These are phyloP conservation scores for Rhamphomyia laevipes DNA, from an alignment of 2,888 invertebrate species.

Conservation along the genomic window DNA sequence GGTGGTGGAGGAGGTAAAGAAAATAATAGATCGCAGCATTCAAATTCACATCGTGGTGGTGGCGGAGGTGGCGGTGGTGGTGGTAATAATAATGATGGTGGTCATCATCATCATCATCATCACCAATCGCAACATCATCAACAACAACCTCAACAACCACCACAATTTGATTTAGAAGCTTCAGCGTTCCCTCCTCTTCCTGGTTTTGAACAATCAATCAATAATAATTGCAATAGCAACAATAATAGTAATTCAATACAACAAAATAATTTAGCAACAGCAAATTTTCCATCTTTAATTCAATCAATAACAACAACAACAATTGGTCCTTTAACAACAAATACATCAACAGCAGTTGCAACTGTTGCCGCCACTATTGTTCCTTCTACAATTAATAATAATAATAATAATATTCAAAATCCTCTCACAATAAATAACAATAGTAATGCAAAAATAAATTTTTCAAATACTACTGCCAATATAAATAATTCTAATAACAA, in stretches of 20 bases:
- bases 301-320: constrained; percentile 14
- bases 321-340: neutral
- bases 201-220: constrained; percentile 41
- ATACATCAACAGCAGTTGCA: neutral
- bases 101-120: constrained; percentile 23
- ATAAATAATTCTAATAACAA: constrained; percentile 9
- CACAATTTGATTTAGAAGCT: constrained; percentile 67
- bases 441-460: neutral
- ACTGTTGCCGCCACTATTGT: neutral
- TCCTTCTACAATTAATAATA: neutral
- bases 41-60: constrained; percentile 12
- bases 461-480: constrained; percentile 9
- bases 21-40: constrained; percentile 17
- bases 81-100: constrained; percentile 13
- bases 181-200: constrained; percentile 72
- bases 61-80: constrained; percentile 3
- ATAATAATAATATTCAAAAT: neutral
- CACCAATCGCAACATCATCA: constrained; percentile 29
- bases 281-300: constrained; percentile 18
- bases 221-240: constrained; percentile 11
- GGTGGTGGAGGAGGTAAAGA: constrained; percentile 17
- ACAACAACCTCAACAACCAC: constrained; percentile 38
- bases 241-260: constrained; percentile 14
- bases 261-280: constrained; percentile 4
- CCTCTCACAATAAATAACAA: neutral